Conservation (phyloP, 1,140 invertebrate species). For the Drosophila navojoa region DNA sequence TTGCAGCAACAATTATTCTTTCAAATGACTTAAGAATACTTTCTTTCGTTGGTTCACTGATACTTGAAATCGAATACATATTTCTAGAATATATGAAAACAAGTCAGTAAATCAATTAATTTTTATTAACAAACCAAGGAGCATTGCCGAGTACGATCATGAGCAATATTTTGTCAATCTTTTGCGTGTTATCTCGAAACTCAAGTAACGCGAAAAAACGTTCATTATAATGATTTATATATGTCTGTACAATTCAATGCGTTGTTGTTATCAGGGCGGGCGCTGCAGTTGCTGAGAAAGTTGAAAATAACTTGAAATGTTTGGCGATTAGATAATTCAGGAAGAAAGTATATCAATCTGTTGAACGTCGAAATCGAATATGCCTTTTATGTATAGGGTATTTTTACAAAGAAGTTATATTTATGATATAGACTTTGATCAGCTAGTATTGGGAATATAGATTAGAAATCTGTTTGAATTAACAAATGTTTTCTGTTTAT, state of each 20-base stretch:
- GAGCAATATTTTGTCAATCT: slow-evolving; percentile 9
- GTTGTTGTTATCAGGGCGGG: slow-evolving; percentile 21
- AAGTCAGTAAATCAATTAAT: too few species aligned
- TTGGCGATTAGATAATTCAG: slow-evolving; percentile 37
- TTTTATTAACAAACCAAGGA: not conserved
- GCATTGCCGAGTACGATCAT: not conserved
- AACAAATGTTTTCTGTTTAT: too few species aligned
- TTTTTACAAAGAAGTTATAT: too few species aligned
- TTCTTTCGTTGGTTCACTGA: not conserved
- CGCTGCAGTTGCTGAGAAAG: slow-evolving; percentile 3
- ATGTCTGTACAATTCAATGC: not conserved
- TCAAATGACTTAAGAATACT: not conserved
- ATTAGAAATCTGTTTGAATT: too few species aligned
- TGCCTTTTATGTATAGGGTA: not conserved
- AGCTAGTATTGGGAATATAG: too few species aligned
- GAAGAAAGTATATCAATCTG: not conserved
- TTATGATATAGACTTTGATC: too few species aligned
- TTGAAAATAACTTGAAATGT: slow-evolving; percentile 21
- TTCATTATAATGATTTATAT: slow-evolving; percentile 28
- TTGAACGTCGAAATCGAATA: not conserved
- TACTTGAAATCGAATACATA: not conserved
- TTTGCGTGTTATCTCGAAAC: slow-evolving; percentile 17
- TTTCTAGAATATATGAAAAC: too few species aligned
- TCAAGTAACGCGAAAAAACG: not conserved
- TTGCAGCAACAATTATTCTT: not conserved